A percentile compares a stretch with the other conserved stretches of the same genome.
These are phyloP conservation scores for Drosophila varians DNA, from an alignment of 1,140 invertebrate species.

Conservation along the genomic window DNA sequence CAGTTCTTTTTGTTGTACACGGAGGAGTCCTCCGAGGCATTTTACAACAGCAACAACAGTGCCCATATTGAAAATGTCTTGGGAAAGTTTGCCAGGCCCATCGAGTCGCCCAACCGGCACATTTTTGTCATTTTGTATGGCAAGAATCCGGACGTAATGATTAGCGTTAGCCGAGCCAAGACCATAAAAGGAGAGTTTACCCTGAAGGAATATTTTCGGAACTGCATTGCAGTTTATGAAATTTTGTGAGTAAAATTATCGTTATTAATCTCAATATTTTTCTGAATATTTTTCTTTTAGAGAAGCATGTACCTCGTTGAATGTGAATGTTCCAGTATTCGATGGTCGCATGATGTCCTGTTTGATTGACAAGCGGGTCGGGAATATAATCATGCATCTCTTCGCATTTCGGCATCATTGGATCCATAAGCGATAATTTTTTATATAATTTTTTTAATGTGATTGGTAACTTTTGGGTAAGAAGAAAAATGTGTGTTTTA, in stretches of 20 bases:
- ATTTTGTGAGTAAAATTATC: constrained; percentile 55
- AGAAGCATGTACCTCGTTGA: constrained; percentile 32
- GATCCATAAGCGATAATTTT: constrained; percentile 48
- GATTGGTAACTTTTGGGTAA: not conserved
- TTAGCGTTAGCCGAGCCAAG: constrained; percentile 47
- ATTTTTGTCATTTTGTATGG: constrained; percentile 70
- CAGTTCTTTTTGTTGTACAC: constrained; percentile 66
- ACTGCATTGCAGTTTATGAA: constrained; percentile 51
- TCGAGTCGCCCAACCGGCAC: constrained; percentile 39
- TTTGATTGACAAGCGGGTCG: constrained; percentile 62
- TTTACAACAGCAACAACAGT: constrained; percentile 30
- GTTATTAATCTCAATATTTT: not conserved
- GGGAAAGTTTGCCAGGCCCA: constrained; percentile 51
- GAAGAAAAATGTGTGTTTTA: not conserved
- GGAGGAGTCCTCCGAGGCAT: constrained; percentile 12
- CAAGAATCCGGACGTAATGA: constrained; percentile 53
- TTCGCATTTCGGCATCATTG: constrained; percentile 73
- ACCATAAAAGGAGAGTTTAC: constrained; percentile 40
- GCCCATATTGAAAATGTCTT: constrained; percentile 41
- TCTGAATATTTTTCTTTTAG: constrained; percentile 48
- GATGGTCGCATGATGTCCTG: constrained; percentile 44
- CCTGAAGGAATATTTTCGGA: constrained; percentile 70
- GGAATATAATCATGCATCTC: constrained; percentile 70
- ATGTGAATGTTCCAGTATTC: constrained; percentile 49
- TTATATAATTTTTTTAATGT: not conserved